Evolutionary conservation across 2,888 invertebrate species (phyloP), one percentile per base, ranked within the genome.

Genomic region (Ctenicera cuprea): DNA sequence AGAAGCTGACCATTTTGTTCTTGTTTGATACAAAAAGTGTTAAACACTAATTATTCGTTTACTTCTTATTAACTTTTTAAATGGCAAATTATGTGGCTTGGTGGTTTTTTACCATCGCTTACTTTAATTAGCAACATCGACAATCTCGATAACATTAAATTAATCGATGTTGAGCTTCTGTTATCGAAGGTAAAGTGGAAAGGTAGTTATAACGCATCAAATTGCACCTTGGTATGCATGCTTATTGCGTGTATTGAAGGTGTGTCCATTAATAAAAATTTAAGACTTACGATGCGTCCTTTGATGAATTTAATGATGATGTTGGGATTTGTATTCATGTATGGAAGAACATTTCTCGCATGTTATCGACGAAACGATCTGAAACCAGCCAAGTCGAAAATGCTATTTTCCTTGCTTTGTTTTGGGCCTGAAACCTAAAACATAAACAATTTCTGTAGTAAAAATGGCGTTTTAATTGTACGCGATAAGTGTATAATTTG

Each of bases 11-110:
- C 26, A 26, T 43, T 67, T 54, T 67, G 41, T 54, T 67, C 54
- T 67, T 50, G 18, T 68, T 68, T 45, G 12, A 8, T 22, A 7
- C 45, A 68, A 61, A 61, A 48, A 45, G 59, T 61, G 68, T 33
- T 68, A 50, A 68, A 61, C 41, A 41, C 45, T 45, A 62, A 62
- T 62, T 62, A 43, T 62, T 43, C 18, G 3, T 41, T 43, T 14
- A 22, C 12, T 62, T 62, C 20, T 22, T 41, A 11, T 50, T 22
- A 26, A 26, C 20, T 3, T 16, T 18, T 20, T 18, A n/a, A 26
- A 50, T 20, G 11, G 50, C 1, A 26, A 20, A 26, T 22, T 22
- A 12, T 50, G 11, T 12, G 1, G 1, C 11, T 12, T 0, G n/a
- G 3, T 16, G 1, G 14, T 43, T 43, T n/a, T 16, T 12, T 43